Conservation (phyloP, 2,888 invertebrate species). For the Troglohyphantes excavatus region DNA sequence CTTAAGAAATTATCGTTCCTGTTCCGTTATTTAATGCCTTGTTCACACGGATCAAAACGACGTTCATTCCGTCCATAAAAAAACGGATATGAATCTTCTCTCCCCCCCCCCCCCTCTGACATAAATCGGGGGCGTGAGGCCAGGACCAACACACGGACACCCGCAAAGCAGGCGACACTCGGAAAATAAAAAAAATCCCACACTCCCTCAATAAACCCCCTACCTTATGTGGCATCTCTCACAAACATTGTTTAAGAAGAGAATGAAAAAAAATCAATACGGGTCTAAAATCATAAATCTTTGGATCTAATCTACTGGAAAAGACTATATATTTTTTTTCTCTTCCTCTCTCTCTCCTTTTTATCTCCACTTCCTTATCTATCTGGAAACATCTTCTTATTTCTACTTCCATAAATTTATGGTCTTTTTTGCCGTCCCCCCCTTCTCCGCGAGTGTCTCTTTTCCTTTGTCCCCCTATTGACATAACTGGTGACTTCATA, state of each 20-base stretch:
- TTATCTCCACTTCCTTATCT: constrained; percentile 71
- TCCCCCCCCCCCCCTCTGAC: background rate
- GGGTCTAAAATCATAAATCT: constrained; percentile 68
- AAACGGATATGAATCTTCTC: background rate
- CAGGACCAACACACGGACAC: background rate
- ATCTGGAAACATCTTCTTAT: constrained; percentile 66
- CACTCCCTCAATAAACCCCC: constrained; percentile 50
- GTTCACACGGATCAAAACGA: too few relatives aligned
- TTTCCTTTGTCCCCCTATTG: constrained; percentile 57
- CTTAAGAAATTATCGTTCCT: too few relatives aligned
- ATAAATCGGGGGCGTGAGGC: background rate
- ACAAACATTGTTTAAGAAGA: constrained; percentile 56
- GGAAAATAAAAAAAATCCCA: background rate
- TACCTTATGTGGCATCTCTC: constrained; percentile 60
- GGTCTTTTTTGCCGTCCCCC: constrained; percentile 31
- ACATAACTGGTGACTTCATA: constrained; percentile 33
- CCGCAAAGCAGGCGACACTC: background rate
- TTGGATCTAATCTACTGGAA: constrained; percentile 54
- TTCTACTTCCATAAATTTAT: constrained; percentile 76
- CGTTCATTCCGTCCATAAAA: too few relatives aligned
- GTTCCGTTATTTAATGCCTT: too few relatives aligned
- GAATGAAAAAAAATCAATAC: constrained; percentile 62
- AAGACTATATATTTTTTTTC: constrained; percentile 41
- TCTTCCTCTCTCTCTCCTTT: constrained; percentile 13
- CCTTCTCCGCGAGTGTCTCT: constrained; percentile 13